Base-by-base conservation (phyloP, 2,797 vertebrate genomes). In the Mormyrops boulengeri region DNA sequence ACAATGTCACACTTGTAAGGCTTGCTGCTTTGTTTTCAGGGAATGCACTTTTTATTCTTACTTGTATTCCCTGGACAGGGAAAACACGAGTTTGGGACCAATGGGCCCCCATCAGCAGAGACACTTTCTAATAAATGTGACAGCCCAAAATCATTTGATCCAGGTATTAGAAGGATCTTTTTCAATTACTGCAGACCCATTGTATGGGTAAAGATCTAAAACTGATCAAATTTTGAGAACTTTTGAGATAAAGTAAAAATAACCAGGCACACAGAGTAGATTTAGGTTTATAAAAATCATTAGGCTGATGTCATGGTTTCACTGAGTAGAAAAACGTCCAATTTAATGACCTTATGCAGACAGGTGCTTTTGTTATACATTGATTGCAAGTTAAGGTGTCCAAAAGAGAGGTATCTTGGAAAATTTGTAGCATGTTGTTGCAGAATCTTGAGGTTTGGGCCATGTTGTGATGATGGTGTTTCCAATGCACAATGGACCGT, bases 1-100 rank as follows among this genome's bases (percentile, higher is more conserved):
- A 99, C 98, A 0, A 98, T 97, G 0, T 98, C 98, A 8, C 98
- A 99, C 92, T 93, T 99, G 98, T 99, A 95, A 97, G 97, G 90
- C 41, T 3, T 7, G 4, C 17, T 55, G 26, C 17, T 2, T 2
- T 4, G 34, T 6, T 89, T 80, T 44, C 19, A 41, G 5, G 73
- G 38, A 41, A 47, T 80, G 73, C 41, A 80, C 41, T 80, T 80
- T n/a, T 47, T 80, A 47, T 80, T 9, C 38, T 80, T 80, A 44
- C 30, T 38, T 80, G 38, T 44, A 17, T 73, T 38, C 30, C 30
- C 41, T 22, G 19, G 77, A 52, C 22, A 38, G 66, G 66, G 66
- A 5, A 34, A 38, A 17, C 66, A 73, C 2, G 66, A 30, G 26
- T 34, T 69, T 34, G 66, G 66, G 30, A 73, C 30, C 66, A 69